Evolutionary conservation across 2,113 vertebrate genomes (phyloP), one percentile per base, ranked within the genome.

Genomic region (Lonchura striata): DNA sequence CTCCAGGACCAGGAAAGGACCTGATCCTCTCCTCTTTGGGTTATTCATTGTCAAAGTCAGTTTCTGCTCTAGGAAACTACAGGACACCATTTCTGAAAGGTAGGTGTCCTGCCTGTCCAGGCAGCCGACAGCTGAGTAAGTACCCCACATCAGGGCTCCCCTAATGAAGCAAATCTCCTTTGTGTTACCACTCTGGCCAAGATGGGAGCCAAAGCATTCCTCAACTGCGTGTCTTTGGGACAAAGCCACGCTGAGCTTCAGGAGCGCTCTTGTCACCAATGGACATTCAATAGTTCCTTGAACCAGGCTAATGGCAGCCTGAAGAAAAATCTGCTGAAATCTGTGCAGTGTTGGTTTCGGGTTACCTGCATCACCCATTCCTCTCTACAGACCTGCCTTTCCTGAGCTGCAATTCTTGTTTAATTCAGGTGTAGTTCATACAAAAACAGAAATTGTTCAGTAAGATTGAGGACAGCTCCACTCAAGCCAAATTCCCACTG

Each of bases 181-280:
- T 53, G 21, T 19, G 4, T 8, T 65, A 20, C 70, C 31, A 9
- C 39, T 64, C n/a, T 22, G 35, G 28, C 49, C 0, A 0, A 54
- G n/a, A 63, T 1, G 2, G 11, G 27, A 94, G 21, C 12, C n/a
- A 28, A 77, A 53, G 28, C 1, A 2, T 39, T 54, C 14, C 27
- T 28, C 4, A 82, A 31, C 3, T 15, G 15, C 3, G 5, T 21
- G 4, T 27, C 49, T 49, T n/a, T 53, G 28, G 33, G 22, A 56
- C 21, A 88, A 79, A 64, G n/a, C 8, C 50, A 16, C 3, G 5
- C 35, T 41, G 37, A 52, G 17, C 53, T 86, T 11, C 21, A 25
- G 46, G 13, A 49, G 5, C 0, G 10, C 33, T 31, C 37, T 31
- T 61, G 9, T 31, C 37, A 64, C 21, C 28, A 28, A 23, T 5